Percentiles rank a stretch among this genome's conserved stretches.
phyloP scores from a whole-genome alignment of 2,113 vertebrate species.

The Bubo blakistoni region DNA sequence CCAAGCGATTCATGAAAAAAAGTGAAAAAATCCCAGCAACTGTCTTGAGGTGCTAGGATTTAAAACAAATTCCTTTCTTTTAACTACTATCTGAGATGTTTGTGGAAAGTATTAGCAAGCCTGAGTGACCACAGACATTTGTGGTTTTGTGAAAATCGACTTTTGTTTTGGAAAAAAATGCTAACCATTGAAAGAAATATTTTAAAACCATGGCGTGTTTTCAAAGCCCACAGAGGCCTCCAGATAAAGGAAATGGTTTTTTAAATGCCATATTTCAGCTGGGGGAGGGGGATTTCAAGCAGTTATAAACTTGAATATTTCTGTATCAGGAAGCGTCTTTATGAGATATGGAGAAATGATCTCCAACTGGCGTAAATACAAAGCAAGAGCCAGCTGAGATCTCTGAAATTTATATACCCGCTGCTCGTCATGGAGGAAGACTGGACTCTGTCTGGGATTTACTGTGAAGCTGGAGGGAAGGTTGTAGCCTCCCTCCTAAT shows the following conservation, averaged over 20 bases:
- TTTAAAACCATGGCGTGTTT: background rate
- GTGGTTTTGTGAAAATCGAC: background rate
- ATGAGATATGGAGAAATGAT: background rate
- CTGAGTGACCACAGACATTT: background rate
- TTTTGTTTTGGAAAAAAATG: background rate
- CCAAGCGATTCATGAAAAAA: background rate
- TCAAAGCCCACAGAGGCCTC: background rate
- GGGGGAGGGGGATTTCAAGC: background rate
- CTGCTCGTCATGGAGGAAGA: background rate
- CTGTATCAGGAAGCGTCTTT: background rate
- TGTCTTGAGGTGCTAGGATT: background rate
- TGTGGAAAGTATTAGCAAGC: slow-evolving; percentile 2
- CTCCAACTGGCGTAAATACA: background rate
- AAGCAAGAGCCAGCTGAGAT: background rate
- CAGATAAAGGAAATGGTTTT: background rate
- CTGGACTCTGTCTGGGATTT: background rate
- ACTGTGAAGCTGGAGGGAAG: background rate
- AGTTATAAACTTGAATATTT: background rate
- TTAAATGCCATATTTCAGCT: background rate
- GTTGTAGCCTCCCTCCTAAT: background rate
- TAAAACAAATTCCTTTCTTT: background rate
- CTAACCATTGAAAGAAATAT: background rate
- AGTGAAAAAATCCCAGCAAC: background rate
- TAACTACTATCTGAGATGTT: background rate
- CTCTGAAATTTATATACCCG: background rate